Evolutionary conservation across 2,888 invertebrate species (phyloP), one percentile per base, ranked within the genome.

Genomic region (Bembecia ichneumoniformis): DNA sequence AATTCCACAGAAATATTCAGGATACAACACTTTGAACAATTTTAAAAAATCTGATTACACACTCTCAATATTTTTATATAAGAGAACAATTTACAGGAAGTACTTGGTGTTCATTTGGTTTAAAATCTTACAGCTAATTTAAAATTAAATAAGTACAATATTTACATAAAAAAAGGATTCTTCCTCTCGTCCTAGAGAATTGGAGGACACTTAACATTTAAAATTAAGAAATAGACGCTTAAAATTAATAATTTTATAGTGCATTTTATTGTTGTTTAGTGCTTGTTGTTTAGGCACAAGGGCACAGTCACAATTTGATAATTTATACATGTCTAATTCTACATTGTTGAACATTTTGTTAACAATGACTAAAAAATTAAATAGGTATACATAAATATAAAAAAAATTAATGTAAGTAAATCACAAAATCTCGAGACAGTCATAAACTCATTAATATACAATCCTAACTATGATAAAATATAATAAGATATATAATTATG

Each of bases 231-330:
- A 43, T 48, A 43, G n/a, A 46, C n/a, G n/a, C 46, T 20, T 20
- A 46, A 13, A 43, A 43, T 43, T 43, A 10, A 9, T 34, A 48
- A 13, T 43, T 48, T 48, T 28, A 52, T 57, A 58, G 68, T 71
- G 68, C 68, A 66, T 64, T 64, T 71, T 77, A 77, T 77, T 78
- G 73, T 77, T 74, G 70, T 67, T 64, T 64, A 69, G 82, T 84
- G 82, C 82, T 74, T 67, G 64, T 65, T 69, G 64, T 73, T 74
- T 79, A 84, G 83, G 84, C 84, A 84, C 82, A 68, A 74, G 77
- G 79, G 77, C 80, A 81, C 79, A 82, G 82, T 83, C 80, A 74
- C 75, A 68, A 64, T 62, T 63, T 68, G 56, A 56, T 51, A 13
- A 40, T 40, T 40, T 13, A 54, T 63, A 70, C 56, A 49, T 52